Conservation (phyloP, 1,140 invertebrate species). For the Tribolium castaneum region DNA sequence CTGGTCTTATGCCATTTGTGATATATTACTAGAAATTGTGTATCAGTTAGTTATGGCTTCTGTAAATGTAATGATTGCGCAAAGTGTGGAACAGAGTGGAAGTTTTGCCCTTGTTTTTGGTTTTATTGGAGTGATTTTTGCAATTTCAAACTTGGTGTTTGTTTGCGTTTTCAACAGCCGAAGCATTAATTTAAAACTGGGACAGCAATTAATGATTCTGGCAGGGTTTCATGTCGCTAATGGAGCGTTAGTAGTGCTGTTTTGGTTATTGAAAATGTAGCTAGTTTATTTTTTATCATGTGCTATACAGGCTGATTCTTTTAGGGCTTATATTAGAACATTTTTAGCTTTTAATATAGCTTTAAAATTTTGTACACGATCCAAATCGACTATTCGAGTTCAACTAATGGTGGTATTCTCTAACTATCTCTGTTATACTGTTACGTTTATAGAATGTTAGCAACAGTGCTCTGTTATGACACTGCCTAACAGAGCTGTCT, state of each 20-base stretch:
- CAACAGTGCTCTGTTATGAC: too few relatives aligned
- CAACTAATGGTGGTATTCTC: too few relatives aligned
- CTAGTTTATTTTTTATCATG: neutral
- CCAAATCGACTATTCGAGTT: too few relatives aligned
- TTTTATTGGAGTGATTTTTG: neutral
- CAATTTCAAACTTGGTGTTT: neutral
- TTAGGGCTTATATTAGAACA: too few relatives aligned
- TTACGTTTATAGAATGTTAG: too few relatives aligned
- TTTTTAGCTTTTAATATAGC: too few relatives aligned
- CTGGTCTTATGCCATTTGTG: neutral
- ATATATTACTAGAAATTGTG: neutral
- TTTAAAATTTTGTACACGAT: too few relatives aligned
- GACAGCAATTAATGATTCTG: neutral
- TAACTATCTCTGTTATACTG: too few relatives aligned
- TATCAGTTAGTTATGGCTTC: neutral
- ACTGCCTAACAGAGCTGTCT: too few relatives aligned
- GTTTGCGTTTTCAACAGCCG: neutral
- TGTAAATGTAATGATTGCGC: neutral
- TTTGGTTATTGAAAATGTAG: neutral
- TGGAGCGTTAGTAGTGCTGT: neutral
- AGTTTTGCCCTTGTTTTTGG: conserved; percentile 1
- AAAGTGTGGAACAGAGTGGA: neutral
- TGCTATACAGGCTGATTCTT: too few relatives aligned
- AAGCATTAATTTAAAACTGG: neutral
- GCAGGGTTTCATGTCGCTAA: neutral